Evolutionary conservation across 2,888 invertebrate genomes (phyloP).

Genomic region (Sarcophaga rosellei): DNA sequence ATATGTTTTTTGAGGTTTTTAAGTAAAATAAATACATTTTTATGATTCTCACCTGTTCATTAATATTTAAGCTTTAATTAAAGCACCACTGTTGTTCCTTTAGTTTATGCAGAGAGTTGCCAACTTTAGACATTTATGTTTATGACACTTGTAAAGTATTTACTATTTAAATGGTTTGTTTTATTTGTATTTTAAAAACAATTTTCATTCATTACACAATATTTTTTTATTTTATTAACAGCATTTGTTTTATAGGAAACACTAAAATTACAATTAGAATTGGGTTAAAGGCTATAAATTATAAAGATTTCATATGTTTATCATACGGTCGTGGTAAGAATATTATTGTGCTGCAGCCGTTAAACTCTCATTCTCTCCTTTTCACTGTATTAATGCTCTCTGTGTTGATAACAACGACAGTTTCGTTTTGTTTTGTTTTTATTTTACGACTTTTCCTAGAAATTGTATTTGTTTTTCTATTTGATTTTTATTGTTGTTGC

Average conservation of each 20-base stretch:
- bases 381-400: no score
- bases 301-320: no score
- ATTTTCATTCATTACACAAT: constrained; percentile 18
- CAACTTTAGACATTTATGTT: constrained; percentile 20
- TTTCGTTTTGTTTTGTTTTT: background rate
- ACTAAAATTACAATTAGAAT: no score
- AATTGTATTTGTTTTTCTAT: constrained; percentile 2
- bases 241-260: no score
- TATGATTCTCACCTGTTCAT: background rate
- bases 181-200: background rate
- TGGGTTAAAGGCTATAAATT: no score
- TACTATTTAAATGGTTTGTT: background rate
- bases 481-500: background rate
- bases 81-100: constrained; percentile 33
- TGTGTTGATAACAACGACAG: no score
- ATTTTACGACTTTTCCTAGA: background rate
- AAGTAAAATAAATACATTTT: background rate
- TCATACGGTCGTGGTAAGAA: no score
- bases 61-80: background rate
- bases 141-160: constrained; percentile 3
- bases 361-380: no score
- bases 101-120: constrained; percentile 3
- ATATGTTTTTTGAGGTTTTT: no score
- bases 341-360: no score
- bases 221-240: background rate